Evolutionary conservation across 2,113 vertebrate genomes (phyloP).

Genomic region (Syngnathoides biaculeatus): DNA sequence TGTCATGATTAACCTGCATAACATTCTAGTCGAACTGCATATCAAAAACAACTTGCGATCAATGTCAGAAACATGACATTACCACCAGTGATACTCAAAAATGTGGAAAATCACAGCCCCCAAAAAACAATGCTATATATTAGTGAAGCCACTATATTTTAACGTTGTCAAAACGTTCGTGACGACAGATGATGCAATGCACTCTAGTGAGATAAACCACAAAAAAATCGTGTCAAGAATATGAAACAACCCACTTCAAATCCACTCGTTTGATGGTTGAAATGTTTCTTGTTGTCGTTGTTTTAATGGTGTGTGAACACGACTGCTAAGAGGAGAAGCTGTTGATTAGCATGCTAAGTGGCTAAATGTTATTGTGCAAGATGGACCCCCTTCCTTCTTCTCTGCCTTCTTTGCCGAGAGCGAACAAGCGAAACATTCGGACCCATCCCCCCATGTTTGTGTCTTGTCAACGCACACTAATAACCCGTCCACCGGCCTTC

Average conservation of each 20-base stretch:
- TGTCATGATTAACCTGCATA: neutral
- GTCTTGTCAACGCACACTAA: slow-evolving; percentile 57
- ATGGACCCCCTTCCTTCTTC: slow-evolving; percentile 72
- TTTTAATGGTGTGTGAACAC: slow-evolving; percentile 19
- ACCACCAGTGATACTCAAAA: neutral
- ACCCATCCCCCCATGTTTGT: slow-evolving; percentile 75
- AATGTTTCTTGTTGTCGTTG: slow-evolving; percentile 2
- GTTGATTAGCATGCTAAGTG: slow-evolving; percentile 35
- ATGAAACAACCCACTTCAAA: neutral
- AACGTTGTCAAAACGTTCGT: neutral
- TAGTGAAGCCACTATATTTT: neutral
- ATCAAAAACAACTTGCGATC: neutral
- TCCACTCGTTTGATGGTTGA: neutral
- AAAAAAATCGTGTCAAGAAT: neutral
- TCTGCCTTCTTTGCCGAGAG: slow-evolving; percentile 48
- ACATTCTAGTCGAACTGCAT: neutral
- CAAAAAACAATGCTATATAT: neutral
- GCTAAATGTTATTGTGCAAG: slow-evolving; percentile 71
- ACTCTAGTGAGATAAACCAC: neutral
- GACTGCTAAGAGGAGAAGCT: slow-evolving; percentile 40
- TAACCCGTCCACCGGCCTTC: slow-evolving; percentile 38
- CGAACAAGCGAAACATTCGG: slow-evolving; percentile 55
- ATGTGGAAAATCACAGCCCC: neutral
- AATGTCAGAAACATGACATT: neutral
- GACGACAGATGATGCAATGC: neutral